A percentile compares a stretch with the other conserved stretches of the same genome.
These are phyloP conservation scores for Athetis lepigone DNA, from an alignment of 2,888 invertebrate species.

Conservation along the genomic window DNA sequence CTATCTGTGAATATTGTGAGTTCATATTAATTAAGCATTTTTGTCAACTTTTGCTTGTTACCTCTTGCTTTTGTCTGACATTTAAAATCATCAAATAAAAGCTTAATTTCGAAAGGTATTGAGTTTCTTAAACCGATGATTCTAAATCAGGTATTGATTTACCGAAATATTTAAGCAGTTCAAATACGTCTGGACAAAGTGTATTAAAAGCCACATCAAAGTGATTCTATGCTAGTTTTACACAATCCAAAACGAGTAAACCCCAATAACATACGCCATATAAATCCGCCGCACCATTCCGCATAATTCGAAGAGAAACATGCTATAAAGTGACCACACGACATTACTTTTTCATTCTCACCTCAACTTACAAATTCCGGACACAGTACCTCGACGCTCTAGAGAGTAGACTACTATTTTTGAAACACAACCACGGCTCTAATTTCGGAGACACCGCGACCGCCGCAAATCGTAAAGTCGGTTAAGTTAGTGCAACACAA, in stretches of 20 bases:
- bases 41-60: background rate
- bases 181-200: too few species aligned
- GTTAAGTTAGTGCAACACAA: slow-evolving; percentile 59
- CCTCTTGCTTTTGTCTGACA: background rate
- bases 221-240: background rate
- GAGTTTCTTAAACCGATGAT: too few species aligned
- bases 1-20: slow-evolving; percentile 4
- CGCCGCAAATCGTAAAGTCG: slow-evolving; percentile 64
- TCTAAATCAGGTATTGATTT: too few species aligned
- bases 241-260: background rate
- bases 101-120: too few species aligned
- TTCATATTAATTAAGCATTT: background rate
- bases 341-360: slow-evolving; percentile 47
- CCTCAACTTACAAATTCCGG: slow-evolving; percentile 55
- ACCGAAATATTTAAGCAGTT: background rate
- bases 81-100: too few species aligned
- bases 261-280: slow-evolving; percentile 2
- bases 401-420: slow-evolving; percentile 58
- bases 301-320: slow-evolving; percentile 40
- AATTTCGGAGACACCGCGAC: slow-evolving; percentile 63
- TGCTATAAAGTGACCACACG: slow-evolving; percentile 53
- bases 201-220: too few species aligned
- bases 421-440: slow-evolving; percentile 62
- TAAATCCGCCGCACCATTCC: slow-evolving; percentile 22
- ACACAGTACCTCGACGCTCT: slow-evolving; percentile 39